phyloP scores from a whole-genome alignment of 2,888 invertebrate genomes.

The Mayetiola destructor region DNA sequence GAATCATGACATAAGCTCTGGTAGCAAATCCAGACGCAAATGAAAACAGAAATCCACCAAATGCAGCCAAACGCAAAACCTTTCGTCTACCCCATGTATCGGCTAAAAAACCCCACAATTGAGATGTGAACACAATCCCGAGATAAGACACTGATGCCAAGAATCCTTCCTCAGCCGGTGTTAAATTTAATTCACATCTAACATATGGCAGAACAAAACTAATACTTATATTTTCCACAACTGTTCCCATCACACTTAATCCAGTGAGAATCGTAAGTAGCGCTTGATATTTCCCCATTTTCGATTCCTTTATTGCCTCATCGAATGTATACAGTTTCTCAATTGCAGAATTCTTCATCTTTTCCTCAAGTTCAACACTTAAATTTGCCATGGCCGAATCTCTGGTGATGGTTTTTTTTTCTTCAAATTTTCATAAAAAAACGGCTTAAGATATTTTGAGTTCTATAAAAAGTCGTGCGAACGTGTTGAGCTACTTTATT shows the following conservation, averaged over 20 bases:
- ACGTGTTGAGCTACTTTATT: too few species aligned
- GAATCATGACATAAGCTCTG: constrained; percentile 18
- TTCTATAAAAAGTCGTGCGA: too few species aligned
- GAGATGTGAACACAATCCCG: constrained; percentile 57
- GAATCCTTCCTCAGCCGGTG: constrained; percentile 40
- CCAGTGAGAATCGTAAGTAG: constrained; percentile 45
- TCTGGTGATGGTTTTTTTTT: too few species aligned
- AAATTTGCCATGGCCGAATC: background rate
- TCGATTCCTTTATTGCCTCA: background rate
- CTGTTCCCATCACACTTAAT: constrained; percentile 44
- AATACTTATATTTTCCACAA: constrained; percentile 50
- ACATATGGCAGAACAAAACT: constrained; percentile 51
- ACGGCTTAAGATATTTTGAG: too few species aligned
- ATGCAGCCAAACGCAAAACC: constrained; percentile 39
- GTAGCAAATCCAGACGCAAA: constrained; percentile 45
- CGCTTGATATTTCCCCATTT: constrained; percentile 48
- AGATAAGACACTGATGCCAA: constrained; percentile 50
- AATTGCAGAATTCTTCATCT: too few species aligned
- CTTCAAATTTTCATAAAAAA: too few species aligned
- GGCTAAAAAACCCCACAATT: constrained; percentile 68
- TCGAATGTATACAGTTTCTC: background rate
- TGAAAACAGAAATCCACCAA: constrained; percentile 40
- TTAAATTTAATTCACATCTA: constrained; percentile 47
- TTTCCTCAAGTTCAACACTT: background rate
- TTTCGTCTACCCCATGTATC: constrained; percentile 57